Conservation (phyloP, 2,888 invertebrate genomes). For the Melanchra persicariae region DNA sequence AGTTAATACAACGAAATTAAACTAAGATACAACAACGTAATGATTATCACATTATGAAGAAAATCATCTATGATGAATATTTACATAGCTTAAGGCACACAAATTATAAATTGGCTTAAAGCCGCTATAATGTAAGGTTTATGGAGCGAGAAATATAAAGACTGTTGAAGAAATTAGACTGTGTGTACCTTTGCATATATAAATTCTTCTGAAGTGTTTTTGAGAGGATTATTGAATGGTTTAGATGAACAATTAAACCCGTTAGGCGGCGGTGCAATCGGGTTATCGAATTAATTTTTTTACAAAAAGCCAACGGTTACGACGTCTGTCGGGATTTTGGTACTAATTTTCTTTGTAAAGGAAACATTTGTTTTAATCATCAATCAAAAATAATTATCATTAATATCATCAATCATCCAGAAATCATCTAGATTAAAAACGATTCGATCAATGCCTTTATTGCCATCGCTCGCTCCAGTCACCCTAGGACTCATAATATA, state of each 20-base stretch:
- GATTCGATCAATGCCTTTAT: background rate
- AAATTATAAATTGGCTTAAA: conserved; percentile 84
- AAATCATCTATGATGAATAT: conserved; percentile 87
- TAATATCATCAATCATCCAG: background rate
- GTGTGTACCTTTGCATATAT: too few species aligned
- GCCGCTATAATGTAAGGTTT: conserved; percentile 66
- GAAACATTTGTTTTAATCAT: background rate
- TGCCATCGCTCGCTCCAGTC: conserved; percentile 66
- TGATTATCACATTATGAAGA: conserved; percentile 83
- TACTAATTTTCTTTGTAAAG: background rate
- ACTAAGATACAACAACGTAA: conserved; percentile 78
- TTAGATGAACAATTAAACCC: background rate
- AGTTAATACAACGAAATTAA: conserved; percentile 71
- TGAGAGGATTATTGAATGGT: background rate
- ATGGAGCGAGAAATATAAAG: conserved; percentile 33
- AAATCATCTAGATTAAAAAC: background rate
- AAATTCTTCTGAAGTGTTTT: too few species aligned
- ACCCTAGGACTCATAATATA: conserved; percentile 76
- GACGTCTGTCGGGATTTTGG: conserved; percentile 13
- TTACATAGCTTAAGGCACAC: conserved; percentile 87
- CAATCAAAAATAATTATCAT: too few species aligned
- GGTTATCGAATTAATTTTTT: too few species aligned
- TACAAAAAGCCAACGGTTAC: too few species aligned
- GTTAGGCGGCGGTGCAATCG: too few species aligned
- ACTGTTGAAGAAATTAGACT: background rate